Evolutionary conservation across 1,140 invertebrate genomes (phyloP).

Genomic region (Phenacoccus solenopsis): DNA sequence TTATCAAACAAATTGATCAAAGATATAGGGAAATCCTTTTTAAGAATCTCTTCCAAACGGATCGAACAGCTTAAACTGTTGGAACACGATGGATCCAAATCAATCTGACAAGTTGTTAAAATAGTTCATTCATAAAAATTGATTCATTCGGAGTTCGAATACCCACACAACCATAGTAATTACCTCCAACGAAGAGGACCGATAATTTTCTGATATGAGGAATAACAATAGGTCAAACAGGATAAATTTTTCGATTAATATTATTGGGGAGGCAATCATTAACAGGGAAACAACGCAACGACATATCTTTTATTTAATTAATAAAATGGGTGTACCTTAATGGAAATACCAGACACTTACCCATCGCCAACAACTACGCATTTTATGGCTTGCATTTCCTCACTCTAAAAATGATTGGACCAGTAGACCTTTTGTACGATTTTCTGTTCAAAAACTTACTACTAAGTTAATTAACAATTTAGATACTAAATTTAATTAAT

Average conservation of each 20-base stretch:
- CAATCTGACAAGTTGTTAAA: too few relatives aligned
- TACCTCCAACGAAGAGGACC: background rate
- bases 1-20: too few relatives aligned
- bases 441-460: background rate
- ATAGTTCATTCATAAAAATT: too few relatives aligned
- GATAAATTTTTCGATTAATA: too few relatives aligned
- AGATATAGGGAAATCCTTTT: too few relatives aligned
- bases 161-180: background rate
- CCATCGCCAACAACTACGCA: slow-evolving; percentile 25
- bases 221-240: background rate
- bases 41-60: too few relatives aligned
- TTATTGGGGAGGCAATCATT: too few relatives aligned
- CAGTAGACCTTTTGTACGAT: too few relatives aligned
- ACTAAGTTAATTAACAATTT: background rate
- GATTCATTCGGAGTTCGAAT: background rate
- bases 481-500: background rate
- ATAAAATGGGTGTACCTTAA: background rate
- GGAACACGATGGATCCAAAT: too few relatives aligned
- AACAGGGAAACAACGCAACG: too few relatives aligned
- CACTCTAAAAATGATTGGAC: background rate
- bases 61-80: too few relatives aligned
- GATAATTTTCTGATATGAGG: background rate
- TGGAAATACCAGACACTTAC: slow-evolving; percentile 20
- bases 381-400: slow-evolving; percentile 24
- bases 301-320: too few relatives aligned